Conservation (phyloP, 2,113 vertebrate genomes). For the Strigops habroptila region DNA sequence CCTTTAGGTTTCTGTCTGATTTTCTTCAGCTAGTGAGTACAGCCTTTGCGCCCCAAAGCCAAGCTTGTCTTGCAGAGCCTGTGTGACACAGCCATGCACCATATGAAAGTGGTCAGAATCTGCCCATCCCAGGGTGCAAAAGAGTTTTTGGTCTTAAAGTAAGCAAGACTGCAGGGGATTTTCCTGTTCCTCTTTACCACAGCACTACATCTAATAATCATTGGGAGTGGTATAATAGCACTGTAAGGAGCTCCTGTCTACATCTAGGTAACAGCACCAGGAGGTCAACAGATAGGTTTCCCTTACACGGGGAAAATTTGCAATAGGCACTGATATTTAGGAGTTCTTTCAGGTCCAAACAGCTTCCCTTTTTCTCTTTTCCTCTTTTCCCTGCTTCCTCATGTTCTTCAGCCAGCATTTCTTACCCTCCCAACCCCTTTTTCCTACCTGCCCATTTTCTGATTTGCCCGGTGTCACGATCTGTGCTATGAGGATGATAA, state of each 20-base stretch:
- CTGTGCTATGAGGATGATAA: not conserved
- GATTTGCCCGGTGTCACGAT: not conserved
- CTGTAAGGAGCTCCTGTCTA: not conserved
- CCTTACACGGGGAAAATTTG: not conserved
- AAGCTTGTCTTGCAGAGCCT: not conserved
- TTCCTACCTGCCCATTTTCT: not conserved
- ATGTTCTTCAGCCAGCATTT: not conserved
- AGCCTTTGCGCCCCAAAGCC: not conserved
- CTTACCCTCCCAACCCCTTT: not conserved
- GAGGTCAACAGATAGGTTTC: not conserved
- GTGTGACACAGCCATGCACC: not conserved
- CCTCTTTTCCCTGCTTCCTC: not conserved
- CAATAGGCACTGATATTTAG: not conserved
- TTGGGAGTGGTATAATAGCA: accelerated
- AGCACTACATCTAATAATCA: not conserved
- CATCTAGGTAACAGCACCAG: not conserved
- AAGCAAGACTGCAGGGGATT: not conserved
- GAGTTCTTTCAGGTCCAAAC: not conserved
- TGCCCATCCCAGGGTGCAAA: not conserved
- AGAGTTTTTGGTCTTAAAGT: not conserved
- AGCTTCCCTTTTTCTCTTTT: not conserved
- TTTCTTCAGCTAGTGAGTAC: not conserved
- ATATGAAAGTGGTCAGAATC: not conserved
- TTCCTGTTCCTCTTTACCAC: not conserved
- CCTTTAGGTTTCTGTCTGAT: not conserved